Base-by-base conservation (phyloP, 2,888 invertebrate species). In the Xanthorhoe spadicearia region DNA sequence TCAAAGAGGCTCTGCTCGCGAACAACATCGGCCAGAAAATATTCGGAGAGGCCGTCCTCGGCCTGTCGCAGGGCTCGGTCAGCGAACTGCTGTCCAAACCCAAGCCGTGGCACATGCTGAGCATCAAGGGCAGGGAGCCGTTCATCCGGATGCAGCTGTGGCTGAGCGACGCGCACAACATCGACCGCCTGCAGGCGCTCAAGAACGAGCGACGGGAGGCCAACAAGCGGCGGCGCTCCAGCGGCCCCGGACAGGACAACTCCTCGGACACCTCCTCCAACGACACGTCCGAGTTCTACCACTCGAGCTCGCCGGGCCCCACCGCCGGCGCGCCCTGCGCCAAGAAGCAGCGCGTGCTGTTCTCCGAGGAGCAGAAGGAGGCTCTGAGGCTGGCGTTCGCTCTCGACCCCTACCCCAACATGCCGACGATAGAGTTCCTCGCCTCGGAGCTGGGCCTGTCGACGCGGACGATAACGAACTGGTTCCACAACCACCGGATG, bases 401-500 rank as follows among this genome's bases (percentile, higher is more conserved):
- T 0, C 94, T 99, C 58, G 99, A 99, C 84, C 99, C 99, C 0
- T 99, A 99, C 88, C 99, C 99, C 0, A 98, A 98, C 86, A 97
- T 98, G 81, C 97, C 97, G 23, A 98, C 98, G 65, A 98, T 99
- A 74, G 99, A 99, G 86, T 98, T 98, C 83, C 94, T 99, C 66
- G 98, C 99, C 35, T 95, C 95, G 35, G 98, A 99, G 87, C 93
- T 99, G 63, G 97, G 96, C 8, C 94, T 99, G 49, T 97, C 98
- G 6, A 97, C 98, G 58, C 95, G 99, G 76, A 99, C 99, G 61
- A 99, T 99, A 80, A 99, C 99, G 69, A 99, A 99, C 90, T 99
- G 99, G 99, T 99, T 99, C 94, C 99, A 99, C 94, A 99, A 99
- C 88, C 99, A 99, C 87, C 96, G 99, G 78, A 99, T 99, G 98